Evolutionary conservation across 2,797 vertebrate species (phyloP).

Genomic region (Labroides dimidiatus): DNA sequence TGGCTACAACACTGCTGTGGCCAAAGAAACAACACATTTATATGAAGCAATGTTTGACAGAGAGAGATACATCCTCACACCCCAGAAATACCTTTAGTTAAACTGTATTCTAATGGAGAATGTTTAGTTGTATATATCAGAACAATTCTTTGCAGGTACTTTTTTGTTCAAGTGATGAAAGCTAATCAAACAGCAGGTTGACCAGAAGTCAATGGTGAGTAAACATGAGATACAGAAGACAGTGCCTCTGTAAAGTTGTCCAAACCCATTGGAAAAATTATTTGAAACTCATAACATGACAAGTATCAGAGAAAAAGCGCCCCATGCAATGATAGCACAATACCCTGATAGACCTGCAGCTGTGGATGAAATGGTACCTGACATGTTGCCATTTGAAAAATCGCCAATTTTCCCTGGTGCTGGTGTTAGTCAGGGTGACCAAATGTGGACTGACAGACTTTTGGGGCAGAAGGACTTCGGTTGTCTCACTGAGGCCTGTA

Average conservation of each 20-base stretch:
- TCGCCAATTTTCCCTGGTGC: slow-evolving; percentile 25
- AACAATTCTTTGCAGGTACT: too few relatives aligned
- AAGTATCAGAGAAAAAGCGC: slow-evolving; percentile 7
- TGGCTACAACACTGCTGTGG: too few relatives aligned
- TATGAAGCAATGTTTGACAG: too few relatives aligned
- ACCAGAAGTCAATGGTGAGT: not conserved
- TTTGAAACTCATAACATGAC: slow-evolving; percentile 13
- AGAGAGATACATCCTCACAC: too few relatives aligned
- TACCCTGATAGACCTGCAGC: slow-evolving; percentile 11
- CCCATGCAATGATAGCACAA: not conserved
- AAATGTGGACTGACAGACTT: slow-evolving; percentile 51
- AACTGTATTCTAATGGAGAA: too few relatives aligned
- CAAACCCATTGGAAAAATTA: not conserved
- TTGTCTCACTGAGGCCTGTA: slow-evolving; percentile 18
- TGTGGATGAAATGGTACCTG: slow-evolving; percentile 43
- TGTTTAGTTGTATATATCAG: too few relatives aligned
- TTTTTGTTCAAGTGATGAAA: too few relatives aligned
- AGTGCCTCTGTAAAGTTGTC: not conserved
- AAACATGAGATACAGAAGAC: not conserved
- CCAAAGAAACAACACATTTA: too few relatives aligned
- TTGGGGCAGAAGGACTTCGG: slow-evolving; percentile 23
- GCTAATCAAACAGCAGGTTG: not conserved
- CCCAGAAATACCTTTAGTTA: too few relatives aligned
- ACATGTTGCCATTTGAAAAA: slow-evolving; percentile 49
- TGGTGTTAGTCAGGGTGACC: slow-evolving; percentile 45